Conservation (phyloP, 2,113 vertebrate species). For the Alethe diademata region DNA sequence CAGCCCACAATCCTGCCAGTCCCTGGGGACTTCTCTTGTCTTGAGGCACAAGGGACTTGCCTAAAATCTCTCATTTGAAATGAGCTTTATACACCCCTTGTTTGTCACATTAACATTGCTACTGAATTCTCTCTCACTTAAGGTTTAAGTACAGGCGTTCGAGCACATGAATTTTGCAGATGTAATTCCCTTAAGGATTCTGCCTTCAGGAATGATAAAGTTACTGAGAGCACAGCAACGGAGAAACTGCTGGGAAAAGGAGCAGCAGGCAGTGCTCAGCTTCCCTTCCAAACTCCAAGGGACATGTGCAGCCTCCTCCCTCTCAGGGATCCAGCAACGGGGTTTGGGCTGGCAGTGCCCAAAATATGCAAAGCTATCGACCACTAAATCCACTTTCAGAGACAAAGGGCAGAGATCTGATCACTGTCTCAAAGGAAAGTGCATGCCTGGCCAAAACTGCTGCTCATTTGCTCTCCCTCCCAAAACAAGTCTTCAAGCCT, state of each 20-base stretch:
- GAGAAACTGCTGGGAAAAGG: neutral
- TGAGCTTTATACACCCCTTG: neutral
- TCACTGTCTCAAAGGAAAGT: neutral
- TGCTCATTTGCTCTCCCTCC: neutral
- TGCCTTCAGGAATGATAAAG: constrained; percentile 10
- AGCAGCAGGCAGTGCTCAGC: rapidly evolving
- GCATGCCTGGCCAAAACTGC: neutral
- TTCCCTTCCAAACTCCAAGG: neutral
- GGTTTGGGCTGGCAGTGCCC: neutral
- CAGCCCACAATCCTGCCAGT: neutral
- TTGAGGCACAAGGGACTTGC: neutral
- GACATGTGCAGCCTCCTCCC: neutral
- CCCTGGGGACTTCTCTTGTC: neutral
- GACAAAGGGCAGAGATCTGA: neutral
- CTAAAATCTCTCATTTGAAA: neutral
- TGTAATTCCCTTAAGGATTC: neutral
- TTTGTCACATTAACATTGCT: neutral
- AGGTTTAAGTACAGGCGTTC: neutral
- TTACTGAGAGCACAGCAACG: neutral
- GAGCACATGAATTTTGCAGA: neutral
- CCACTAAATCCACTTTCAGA: neutral
- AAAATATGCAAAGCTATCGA: neutral
- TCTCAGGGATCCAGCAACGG: neutral
- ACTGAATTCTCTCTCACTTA: neutral
- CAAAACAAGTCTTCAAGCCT: neutral